Conservation (phyloP, 2,888 invertebrate genomes). For the Xylota sylvarum region DNA sequence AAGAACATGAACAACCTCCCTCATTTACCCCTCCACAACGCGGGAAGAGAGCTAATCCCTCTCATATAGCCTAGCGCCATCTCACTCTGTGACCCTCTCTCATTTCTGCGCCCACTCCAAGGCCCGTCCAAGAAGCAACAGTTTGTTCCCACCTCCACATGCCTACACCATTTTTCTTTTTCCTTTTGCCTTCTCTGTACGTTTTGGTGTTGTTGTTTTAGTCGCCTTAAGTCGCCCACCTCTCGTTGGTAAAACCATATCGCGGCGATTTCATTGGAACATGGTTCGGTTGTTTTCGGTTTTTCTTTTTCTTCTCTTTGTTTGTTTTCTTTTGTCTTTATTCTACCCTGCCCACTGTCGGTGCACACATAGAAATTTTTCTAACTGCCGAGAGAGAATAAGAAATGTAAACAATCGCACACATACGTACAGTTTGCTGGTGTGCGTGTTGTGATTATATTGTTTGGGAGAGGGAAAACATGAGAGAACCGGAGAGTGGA, state of each 20-base stretch:
- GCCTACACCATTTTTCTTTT: slow-evolving; percentile 75
- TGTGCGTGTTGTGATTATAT: neutral
- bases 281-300: slow-evolving; percentile 49
- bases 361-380: slow-evolving; percentile 10
- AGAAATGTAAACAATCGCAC: slow-evolving; percentile 63
- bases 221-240: slow-evolving; percentile 66
- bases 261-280: slow-evolving; percentile 75
- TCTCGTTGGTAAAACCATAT: slow-evolving; percentile 34
- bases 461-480: slow-evolving; percentile 7
- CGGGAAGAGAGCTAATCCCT: slow-evolving; percentile 10
- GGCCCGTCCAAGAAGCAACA: slow-evolving; percentile 59
- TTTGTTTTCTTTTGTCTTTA: slow-evolving; percentile 54
- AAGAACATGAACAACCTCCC: slow-evolving; percentile 43
- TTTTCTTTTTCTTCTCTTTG: slow-evolving; percentile 35
- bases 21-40: slow-evolving; percentile 48
- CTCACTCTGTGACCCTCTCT: slow-evolving; percentile 49
- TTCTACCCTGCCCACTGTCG: slow-evolving; percentile 70
- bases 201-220: slow-evolving; percentile 67
- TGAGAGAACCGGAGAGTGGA: slow-evolving; percentile 19
- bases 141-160: slow-evolving; percentile 76
- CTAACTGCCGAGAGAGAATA: slow-evolving; percentile 46
- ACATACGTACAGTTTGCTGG: neutral
- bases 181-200: slow-evolving; percentile 41
- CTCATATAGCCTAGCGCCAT: slow-evolving; percentile 25
- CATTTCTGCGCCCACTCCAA: slow-evolving; percentile 68